A percentile compares a stretch with the other conserved stretches of the same genome.
phyloP scores from a whole-genome alignment of 1,140 invertebrate species.

The Spodoptera frugiperda region DNA sequence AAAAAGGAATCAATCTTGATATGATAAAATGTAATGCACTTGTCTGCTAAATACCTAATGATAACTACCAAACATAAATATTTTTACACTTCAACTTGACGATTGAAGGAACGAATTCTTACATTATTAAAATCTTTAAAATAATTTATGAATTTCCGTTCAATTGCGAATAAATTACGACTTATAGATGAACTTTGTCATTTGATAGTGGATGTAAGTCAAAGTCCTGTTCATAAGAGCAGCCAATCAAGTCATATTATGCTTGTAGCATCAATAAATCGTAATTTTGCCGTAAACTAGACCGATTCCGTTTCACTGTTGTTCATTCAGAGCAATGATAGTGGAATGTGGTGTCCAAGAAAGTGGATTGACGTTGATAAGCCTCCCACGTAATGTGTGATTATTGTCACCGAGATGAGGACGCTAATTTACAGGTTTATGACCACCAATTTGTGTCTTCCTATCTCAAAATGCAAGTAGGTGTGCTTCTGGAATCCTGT shows the following conservation, averaged over 20 bases:
- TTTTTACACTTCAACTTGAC: not conserved
- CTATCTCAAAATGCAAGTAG: conserved; percentile 48
- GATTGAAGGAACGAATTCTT: conserved; percentile 1
- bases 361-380: conserved; percentile 47
- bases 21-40: conserved; percentile 10
- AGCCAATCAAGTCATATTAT: conserved; percentile 10
- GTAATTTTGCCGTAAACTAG: conserved; percentile 39
- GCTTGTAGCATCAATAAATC: conserved; percentile 21
- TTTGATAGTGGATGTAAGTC: conserved; percentile 44
- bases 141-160: conserved; percentile 27
- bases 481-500: conserved; percentile 2
- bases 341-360: conserved; percentile 48
- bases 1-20: conserved; percentile 3
- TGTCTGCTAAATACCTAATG: not conserved
- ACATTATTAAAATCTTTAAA: too few species aligned
- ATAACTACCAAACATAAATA: not conserved
- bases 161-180: conserved; percentile 29
- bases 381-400: conserved; percentile 46
- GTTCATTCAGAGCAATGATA: conserved; percentile 18
- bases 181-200: conserved; percentile 39
- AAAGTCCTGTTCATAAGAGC: conserved; percentile 23
- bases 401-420: conserved; percentile 37
- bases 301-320: conserved; percentile 41
- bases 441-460: conserved; percentile 47
- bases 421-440: conserved; percentile 45